Evolutionary conservation across 2,113 vertebrate species (phyloP), one percentile per base, ranked within the genome.

Genomic region (Gallinago jamesoni): DNA sequence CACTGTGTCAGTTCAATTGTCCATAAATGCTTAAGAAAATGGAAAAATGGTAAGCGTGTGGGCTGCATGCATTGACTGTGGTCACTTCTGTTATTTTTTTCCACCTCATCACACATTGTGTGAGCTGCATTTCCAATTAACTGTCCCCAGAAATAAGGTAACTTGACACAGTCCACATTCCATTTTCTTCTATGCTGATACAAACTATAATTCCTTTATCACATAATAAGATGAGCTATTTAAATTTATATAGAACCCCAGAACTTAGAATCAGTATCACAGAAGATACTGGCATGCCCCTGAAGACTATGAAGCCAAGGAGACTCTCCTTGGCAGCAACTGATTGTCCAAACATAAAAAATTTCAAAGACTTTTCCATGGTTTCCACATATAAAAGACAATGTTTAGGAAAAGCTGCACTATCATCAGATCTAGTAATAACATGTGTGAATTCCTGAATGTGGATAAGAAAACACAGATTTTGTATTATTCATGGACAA

Each of bases 21-120:
- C 83, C 83, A 90, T 70, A 93, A 94, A 84, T 60, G 64, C 39
- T 89, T 84, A 93, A 64, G 83, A 93, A 95, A 94, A 96, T 56
- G 63, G 85, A 60, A 94, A 93, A 93, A 93, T 17, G 39, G 52
- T 78, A 93, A 86, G 62, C 21, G 28, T n/a, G 9, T 41, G 72
- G 88, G 56, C 48, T 92, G 56, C 24, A 45, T 19, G 22, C 86
- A 68, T 23, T 60, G 64, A 84, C 60, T 53, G 55, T 78, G 69
- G 93, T 95, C 76, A 95, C 73, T 93, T 74, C 50, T 83, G 82
- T 25, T 76, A 35, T 56, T 87, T 88, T 70, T 81, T 96, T 78
- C 72, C 86, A 94, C 56, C 53, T 90, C 86, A 96, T 77, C 83
- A 89, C 81, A 68, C 85, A 75, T 30, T 31, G 56, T 10, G 64